These are phyloP conservation scores for Xiphias gladius DNA, from an alignment of 2,113 vertebrate species.

Conservation along the genomic window DNA sequence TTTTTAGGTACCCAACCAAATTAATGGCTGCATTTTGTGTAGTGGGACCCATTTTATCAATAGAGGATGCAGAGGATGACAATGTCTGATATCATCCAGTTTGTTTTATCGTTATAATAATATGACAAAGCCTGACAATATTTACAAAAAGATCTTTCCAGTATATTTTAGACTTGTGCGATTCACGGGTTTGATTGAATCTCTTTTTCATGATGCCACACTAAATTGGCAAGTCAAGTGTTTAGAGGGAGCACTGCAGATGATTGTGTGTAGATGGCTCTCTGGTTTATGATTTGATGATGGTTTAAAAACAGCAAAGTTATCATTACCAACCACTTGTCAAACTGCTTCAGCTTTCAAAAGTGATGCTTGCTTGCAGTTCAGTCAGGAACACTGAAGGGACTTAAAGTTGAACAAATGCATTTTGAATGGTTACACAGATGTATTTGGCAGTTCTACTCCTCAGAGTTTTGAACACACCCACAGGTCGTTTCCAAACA, in stretches of 20 bases:
- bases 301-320: not conserved
- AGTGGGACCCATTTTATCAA: not conserved
- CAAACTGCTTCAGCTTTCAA: constrained; percentile 10
- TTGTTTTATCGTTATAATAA: constrained; percentile 32
- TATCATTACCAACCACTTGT: constrained; percentile 16
- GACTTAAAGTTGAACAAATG: not conserved
- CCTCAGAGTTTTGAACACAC: not conserved
- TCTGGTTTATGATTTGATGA: constrained; percentile 19
- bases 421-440: not conserved
- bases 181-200: constrained; percentile 32
- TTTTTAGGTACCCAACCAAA: not conserved
- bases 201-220: not conserved
- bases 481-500: not conserved
- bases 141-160: not conserved
- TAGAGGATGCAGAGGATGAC: not conserved
- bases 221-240: constrained; percentile 25
- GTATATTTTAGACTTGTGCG: not conserved
- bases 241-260: constrained; percentile 23
- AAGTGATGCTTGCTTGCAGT: constrained; percentile 5
- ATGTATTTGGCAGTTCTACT: not conserved
- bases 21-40: not conserved
- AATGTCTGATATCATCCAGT: not conserved
- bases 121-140: not conserved
- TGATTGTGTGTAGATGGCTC: constrained; percentile 7
- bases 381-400: not conserved